Evolutionary conservation across 1,140 invertebrate genomes (phyloP), one percentile per base, ranked within the genome.

Genomic region (Propsilocerus akamusi): DNA sequence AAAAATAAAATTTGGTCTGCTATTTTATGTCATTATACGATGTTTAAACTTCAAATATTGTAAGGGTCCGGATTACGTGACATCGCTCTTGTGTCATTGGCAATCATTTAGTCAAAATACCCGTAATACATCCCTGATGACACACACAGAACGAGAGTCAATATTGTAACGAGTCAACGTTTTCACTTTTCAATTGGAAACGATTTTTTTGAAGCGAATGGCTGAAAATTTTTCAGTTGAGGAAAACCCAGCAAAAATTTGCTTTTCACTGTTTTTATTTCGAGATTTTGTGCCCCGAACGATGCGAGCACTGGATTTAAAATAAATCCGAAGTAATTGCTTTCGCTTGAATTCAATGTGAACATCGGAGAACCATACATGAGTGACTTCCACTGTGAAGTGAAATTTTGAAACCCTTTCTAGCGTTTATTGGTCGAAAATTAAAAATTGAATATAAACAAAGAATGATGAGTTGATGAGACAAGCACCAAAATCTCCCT

Each of bases 251-350:
- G 5, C 34, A 30, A 41, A 41, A 41, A 41, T 41, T 20, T 20
- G 22, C 17, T 41, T 41, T 41, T 37, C 6, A 20, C 14, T n/a
- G 14, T 12, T n/a, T 30, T 30, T 30, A 10, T 30, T n/a, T 30
- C 28, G 11, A 10, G 14, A 7, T 41, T 41, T 41, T 41, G 8
- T 17, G 22, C 22, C 17, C 34, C n/a, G n/a, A n/a, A n/a, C n/a
- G n/a, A 12, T 37, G 17, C 34, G 22, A 41, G 17, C 28, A 12
- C 34, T 41, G 34, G n/a, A n/a, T n/a, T n/a, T n/a, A n/a, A n/a
- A n/a, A 41, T 41, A 41, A 41, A 41, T 41, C 34, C 34, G 22
- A 41, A 41, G 22, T 41, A 41, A 41, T 41, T 41, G 34, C 34
- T 41, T 41, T 41, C 22, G 17, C n/a, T 30, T 30, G 2, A 30